phyloP scores from a whole-genome alignment of 2,797 vertebrate species.

The Coracias cyanogaster region DNA sequence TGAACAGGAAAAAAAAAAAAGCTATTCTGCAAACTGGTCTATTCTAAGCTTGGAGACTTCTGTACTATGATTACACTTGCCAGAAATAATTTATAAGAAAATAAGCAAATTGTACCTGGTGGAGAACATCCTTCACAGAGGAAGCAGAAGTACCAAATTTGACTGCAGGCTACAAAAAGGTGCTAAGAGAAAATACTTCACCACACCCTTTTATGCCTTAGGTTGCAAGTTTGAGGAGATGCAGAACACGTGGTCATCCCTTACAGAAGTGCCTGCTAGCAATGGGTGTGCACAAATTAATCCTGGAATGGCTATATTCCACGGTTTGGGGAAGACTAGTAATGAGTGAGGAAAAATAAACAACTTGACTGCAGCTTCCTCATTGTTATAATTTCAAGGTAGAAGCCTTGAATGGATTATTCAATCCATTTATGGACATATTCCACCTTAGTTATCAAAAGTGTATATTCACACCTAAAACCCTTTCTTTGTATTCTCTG shows the following conservation, averaged over 20 bases:
- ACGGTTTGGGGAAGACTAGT: background rate
- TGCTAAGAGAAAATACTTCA: background rate
- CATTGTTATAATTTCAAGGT: background rate
- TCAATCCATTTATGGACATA: background rate
- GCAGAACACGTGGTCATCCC: background rate
- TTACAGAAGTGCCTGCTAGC: background rate
- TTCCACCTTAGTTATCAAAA: background rate
- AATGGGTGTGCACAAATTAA: background rate
- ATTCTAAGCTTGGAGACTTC: background rate
- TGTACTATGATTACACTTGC: background rate
- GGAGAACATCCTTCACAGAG: background rate
- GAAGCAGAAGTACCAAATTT: background rate
- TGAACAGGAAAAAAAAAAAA: background rate
- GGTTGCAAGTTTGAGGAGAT: background rate
- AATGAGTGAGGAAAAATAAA: background rate
- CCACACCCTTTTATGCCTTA: background rate
- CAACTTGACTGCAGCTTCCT: background rate
- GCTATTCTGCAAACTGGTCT: background rate
- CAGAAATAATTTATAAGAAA: background rate
- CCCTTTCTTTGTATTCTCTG: background rate
- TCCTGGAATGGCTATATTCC: background rate
- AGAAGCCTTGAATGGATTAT: background rate
- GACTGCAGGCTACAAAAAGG: background rate
- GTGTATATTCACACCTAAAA: background rate
- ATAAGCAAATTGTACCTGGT: background rate